Evolutionary conservation across 2,113 vertebrate genomes (phyloP).

Genomic region (Epinephelus lanceolatus): DNA sequence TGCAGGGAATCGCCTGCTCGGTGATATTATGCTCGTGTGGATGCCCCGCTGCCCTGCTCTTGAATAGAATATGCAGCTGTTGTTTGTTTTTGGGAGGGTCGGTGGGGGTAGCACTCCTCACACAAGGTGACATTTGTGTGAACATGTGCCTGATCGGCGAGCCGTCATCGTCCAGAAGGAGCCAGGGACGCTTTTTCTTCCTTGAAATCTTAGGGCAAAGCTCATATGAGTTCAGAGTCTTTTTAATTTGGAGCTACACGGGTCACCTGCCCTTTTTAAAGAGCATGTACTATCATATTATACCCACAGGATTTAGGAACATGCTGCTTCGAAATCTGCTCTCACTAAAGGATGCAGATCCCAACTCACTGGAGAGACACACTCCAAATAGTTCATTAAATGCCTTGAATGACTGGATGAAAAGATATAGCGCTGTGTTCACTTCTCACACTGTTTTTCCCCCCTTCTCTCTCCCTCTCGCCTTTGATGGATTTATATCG

Average conservation of each 20-base stretch:
- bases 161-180: neutral
- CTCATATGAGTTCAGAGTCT: slow-evolving; percentile 25
- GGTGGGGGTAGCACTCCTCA: slow-evolving; percentile 50
- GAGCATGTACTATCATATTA: slow-evolving; percentile 52
- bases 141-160: slow-evolving; percentile 44
- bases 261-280: slow-evolving; percentile 58
- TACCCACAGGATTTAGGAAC: slow-evolving; percentile 49
- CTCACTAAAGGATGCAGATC: slow-evolving; percentile 34
- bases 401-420: slow-evolving; percentile 43
- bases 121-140: slow-evolving; percentile 80
- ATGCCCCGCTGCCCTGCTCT: slow-evolving; percentile 52
- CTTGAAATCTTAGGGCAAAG: slow-evolving; percentile 19
- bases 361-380: slow-evolving; percentile 18
- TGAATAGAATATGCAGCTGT: slow-evolving; percentile 70
- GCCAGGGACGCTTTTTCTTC: neutral
- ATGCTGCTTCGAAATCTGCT: slow-evolving; percentile 42
- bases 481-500: slow-evolving; percentile 72
- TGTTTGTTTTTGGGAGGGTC: slow-evolving; percentile 58
- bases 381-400: slow-evolving; percentile 64
- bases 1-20: slow-evolving; percentile 49
- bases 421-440: slow-evolving; percentile 46
- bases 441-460: slow-evolving; percentile 31
- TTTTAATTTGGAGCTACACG: slow-evolving; percentile 57
- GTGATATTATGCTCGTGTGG: slow-evolving; percentile 64
- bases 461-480: slow-evolving; percentile 9